phyloP scores from a whole-genome alignment of 2,888 invertebrate species.

The Athripsodes cinereus region DNA sequence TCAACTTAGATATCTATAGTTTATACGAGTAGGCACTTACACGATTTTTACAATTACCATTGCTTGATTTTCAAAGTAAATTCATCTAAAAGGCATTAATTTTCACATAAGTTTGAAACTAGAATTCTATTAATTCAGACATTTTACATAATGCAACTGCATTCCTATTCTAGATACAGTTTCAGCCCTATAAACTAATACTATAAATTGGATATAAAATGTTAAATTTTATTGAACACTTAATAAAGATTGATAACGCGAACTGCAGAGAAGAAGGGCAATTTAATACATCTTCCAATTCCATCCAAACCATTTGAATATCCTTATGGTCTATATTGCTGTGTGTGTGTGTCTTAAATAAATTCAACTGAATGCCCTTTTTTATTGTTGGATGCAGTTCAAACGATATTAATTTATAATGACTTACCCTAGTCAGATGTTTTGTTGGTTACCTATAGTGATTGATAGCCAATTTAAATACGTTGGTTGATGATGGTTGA shows the following conservation, averaged over 20 bases:
- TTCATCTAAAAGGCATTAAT: no score
- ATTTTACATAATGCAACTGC: no score
- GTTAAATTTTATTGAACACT: constrained; percentile 22
- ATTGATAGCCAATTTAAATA: constrained; percentile 10
- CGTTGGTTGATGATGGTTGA: constrained; percentile 13
- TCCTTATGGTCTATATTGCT: neutral
- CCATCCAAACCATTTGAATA: neutral
- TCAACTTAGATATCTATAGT: no score
- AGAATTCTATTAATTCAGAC: no score
- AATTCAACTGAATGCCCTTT: neutral
- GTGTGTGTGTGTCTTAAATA: neutral
- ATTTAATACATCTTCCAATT: constrained; percentile 5
- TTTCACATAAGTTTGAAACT: no score
- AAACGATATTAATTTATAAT: neutral
- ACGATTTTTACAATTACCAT: no score
- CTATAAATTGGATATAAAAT: constrained; percentile 9
- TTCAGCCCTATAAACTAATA: neutral
- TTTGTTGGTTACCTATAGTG: neutral
- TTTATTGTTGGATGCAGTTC: neutral
- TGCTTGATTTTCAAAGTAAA: no score
- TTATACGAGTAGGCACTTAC: no score
- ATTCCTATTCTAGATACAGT: no score
- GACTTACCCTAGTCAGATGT: neutral
- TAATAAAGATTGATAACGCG: constrained; percentile 23
- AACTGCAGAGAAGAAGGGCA: constrained; percentile 4